These are phyloP conservation scores for Ditula angustiorana DNA, from an alignment of 2,888 invertebrate genomes.

Conservation along the genomic window DNA sequence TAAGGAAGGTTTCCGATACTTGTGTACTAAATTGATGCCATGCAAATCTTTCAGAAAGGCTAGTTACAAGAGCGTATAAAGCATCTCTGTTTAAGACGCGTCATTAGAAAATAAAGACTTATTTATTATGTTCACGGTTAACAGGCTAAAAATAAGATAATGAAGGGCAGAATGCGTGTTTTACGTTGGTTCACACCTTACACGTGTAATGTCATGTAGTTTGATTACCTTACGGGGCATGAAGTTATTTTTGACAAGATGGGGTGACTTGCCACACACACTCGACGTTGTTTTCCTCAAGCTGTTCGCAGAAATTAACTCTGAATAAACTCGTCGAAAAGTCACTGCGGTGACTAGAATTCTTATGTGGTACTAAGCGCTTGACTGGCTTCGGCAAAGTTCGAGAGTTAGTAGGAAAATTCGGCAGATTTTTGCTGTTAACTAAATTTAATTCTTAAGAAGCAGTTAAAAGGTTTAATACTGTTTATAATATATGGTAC, in stretches of 20 bases:
- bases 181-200: constrained; percentile 75
- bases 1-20: too few relatives aligned
- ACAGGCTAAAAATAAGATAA: constrained; percentile 72
- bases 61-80: constrained; percentile 45
- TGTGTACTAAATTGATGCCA: too few relatives aligned
- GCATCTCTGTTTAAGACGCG: constrained; percentile 54
- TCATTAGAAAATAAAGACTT: constrained; percentile 64
- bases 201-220: constrained; percentile 77
- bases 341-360: neutral
- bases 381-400: neutral
- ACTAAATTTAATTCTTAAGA: too few relatives aligned
- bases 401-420: constrained; percentile 1
- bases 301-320: constrained; percentile 36
- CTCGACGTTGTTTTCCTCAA: constrained; percentile 25
- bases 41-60: constrained; percentile 6
- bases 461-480: too few relatives aligned
- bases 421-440: too few relatives aligned
- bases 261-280: constrained; percentile 51
- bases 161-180: constrained; percentile 69
- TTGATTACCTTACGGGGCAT: constrained; percentile 69
- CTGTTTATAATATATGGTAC: too few relatives aligned
- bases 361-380: neutral
- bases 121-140: constrained; percentile 69
- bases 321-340: constrained; percentile 11
- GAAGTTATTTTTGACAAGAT: constrained; percentile 65